These are phyloP conservation scores for Drosophila leontia DNA, from an alignment of 1,140 invertebrate genomes.

Conservation along the genomic window DNA sequence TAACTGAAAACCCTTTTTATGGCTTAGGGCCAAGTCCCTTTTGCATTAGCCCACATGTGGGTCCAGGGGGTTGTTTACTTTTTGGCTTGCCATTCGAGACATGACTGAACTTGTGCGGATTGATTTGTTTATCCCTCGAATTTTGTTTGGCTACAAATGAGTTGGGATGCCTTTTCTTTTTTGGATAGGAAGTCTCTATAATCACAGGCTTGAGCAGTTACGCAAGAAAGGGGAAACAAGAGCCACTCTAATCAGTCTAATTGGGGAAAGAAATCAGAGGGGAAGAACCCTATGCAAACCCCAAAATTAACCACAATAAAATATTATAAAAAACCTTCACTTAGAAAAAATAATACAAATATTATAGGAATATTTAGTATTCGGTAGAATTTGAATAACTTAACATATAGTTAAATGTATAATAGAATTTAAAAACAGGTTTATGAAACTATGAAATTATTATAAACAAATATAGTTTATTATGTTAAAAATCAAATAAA, in stretches of 20 bases:
- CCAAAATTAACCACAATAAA: constrained; percentile 40
- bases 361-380: neutral
- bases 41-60: constrained; percentile 66
- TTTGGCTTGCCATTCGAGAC: constrained; percentile 41
- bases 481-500: neutral
- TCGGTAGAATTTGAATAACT: neutral
- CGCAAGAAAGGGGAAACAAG: constrained; percentile 15
- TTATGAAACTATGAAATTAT: neutral
- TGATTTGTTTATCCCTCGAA: constrained; percentile 62
- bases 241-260: constrained; percentile 45
- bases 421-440: too few species aligned
- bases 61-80: constrained; percentile 33
- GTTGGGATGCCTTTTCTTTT: constrained; percentile 8
- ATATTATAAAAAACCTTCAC: neutral
- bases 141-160: constrained; percentile 62
- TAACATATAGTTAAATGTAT: neutral
- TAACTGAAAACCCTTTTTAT: constrained; percentile 59
- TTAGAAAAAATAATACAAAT: neutral
- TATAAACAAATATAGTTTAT: neutral
- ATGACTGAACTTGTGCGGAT: constrained; percentile 55
- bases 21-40: constrained; percentile 62
- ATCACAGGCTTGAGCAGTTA: constrained; percentile 41
- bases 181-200: constrained; percentile 19
- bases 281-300: constrained; percentile 1
- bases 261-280: constrained; percentile 34